These are phyloP conservation scores for Kryphioiulus occultus DNA, from an alignment of 2,888 invertebrate genomes.

Conservation along the genomic window DNA sequence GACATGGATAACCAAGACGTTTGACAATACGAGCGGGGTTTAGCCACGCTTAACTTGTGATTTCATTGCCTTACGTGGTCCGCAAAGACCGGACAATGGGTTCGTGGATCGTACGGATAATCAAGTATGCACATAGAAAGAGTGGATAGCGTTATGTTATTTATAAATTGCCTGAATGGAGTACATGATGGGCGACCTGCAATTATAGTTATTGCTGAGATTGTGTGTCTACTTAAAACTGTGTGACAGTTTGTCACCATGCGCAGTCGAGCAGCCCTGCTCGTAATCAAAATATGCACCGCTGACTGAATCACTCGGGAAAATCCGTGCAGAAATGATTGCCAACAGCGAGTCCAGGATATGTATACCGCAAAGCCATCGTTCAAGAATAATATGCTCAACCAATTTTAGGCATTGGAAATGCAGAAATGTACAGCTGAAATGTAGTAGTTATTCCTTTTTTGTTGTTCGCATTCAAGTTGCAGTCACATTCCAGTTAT, in stretches of 20 bases:
- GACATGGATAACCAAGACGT: slow-evolving; percentile 42
- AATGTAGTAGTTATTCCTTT: neutral
- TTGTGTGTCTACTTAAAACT: neutral
- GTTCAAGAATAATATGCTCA: neutral
- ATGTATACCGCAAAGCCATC: slow-evolving; percentile 9
- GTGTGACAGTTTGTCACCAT: neutral
- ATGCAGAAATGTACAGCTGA: neutral
- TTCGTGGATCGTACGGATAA: neutral
- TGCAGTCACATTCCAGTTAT: slow-evolving; percentile 17
- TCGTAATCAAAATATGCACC: neutral
- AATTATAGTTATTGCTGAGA: neutral
- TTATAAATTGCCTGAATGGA: slow-evolving; percentile 17
- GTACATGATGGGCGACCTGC: neutral
- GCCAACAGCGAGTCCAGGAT: neutral
- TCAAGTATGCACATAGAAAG: neutral
- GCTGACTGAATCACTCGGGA: neutral
- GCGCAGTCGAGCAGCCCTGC: neutral
- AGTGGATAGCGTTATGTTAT: neutral
- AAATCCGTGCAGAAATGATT: neutral
- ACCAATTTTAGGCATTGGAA: neutral
- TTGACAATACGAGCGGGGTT: slow-evolving; percentile 39
- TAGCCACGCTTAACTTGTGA: neutral
- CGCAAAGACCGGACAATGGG: neutral
- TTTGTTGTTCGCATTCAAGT: slow-evolving; percentile 1
- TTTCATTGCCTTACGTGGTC: neutral